Evolutionary conservation across 2,888 invertebrate genomes (phyloP).

Genomic region (Glaucopsyche alexis): DNA sequence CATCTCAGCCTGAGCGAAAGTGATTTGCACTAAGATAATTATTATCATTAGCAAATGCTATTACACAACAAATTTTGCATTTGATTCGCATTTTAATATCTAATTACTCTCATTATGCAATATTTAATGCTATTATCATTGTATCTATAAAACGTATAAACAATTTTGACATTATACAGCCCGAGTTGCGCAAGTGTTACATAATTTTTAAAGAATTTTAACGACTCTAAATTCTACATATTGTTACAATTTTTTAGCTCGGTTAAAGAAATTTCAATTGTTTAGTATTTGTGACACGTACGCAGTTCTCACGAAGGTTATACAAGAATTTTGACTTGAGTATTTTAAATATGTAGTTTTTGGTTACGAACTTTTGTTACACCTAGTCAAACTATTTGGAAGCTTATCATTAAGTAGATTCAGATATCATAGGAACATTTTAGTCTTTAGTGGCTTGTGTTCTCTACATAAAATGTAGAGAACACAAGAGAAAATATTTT

Average conservation of each 20-base stretch:
- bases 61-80: constrained; percentile 3
- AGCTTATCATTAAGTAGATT: neutral
- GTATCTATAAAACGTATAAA: neutral
- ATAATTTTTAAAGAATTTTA: constrained; percentile 7
- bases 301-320: constrained; percentile 64
- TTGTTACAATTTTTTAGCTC: constrained; percentile 39
- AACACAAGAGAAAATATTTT: neutral
- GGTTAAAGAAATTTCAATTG: constrained; percentile 51
- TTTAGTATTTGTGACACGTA: constrained; percentile 70
- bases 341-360: constrained; percentile 10
- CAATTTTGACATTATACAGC: neutral
- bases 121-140: neutral
- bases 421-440: neutral
- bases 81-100: neutral
- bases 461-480: neutral
- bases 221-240: constrained; percentile 32
- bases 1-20: neutral
- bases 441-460: neutral
- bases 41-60: neutral
- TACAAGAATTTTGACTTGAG: constrained; percentile 48
- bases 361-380: neutral
- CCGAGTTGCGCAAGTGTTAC: neutral
- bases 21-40: neutral
- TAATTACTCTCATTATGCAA: neutral
- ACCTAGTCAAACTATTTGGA: neutral